Percentiles rank a stretch among this genome's conserved stretches.
phyloP scores from a whole-genome alignment of 92 coral and sea anemone species.

The Pocillopora meandrina region DNA sequence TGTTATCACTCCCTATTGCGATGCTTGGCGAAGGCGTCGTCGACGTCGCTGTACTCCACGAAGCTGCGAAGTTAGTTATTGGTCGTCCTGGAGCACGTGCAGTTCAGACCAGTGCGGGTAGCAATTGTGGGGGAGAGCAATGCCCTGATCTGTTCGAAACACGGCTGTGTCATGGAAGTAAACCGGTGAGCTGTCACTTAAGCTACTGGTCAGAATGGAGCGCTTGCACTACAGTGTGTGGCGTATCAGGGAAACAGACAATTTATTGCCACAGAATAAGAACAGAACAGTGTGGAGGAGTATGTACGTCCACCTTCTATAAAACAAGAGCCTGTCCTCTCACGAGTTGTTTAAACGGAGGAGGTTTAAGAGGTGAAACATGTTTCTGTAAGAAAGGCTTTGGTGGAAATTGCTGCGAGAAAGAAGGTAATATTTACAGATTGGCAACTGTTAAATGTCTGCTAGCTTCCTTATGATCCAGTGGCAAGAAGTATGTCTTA shows the following conservation, averaged over 20 bases:
- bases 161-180: background rate
- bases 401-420: background rate
- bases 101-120: background rate
- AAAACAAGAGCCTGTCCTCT: background rate
- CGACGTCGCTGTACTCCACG: no score
- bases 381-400: background rate
- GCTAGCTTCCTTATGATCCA: no score
- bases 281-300: background rate
- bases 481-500: no score
- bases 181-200: background rate
- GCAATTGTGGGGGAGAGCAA: constrained; percentile 5
- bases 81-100: background rate
- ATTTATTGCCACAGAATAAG: background rate
- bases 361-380: background rate
- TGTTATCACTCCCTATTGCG: no score
- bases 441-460: no score
- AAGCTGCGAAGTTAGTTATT: no score
- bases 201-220: constrained; percentile 28
- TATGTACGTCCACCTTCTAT: background rate
- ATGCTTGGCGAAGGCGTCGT: no score
- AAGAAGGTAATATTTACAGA: constrained; percentile 8
- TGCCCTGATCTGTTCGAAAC: constrained; percentile 3
- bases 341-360: background rate
- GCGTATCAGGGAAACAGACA: background rate
- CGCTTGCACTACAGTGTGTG: constrained; percentile 7